These are phyloP conservation scores for Phoeniculus purpureus DNA, from an alignment of 2,797 vertebrate genomes.

Conservation along the genomic window DNA sequence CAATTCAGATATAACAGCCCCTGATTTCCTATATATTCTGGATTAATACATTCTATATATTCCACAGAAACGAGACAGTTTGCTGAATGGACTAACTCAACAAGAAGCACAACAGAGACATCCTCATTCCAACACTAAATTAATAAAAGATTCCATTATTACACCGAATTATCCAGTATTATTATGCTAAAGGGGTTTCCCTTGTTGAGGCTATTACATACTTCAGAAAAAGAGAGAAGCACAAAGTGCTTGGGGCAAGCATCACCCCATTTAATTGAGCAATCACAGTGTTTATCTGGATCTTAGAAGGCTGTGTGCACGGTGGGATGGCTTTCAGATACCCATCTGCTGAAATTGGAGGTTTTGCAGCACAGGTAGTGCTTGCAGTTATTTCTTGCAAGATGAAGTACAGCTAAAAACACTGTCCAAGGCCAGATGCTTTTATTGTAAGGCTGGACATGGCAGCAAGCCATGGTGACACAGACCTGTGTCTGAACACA, in stretches of 20 bases:
- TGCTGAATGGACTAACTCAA: no score
- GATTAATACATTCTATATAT: no score
- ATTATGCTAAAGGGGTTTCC: not conserved
- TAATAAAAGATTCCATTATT: not conserved
- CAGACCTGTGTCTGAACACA: not conserved
- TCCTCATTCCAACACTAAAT: not conserved
- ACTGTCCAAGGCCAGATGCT: not conserved
- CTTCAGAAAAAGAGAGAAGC: not conserved
- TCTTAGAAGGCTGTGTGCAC: no score
- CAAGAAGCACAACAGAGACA: no score
- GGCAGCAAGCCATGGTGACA: not conserved
- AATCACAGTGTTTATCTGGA: not conserved
- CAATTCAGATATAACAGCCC: no score
- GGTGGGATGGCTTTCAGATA: no score
- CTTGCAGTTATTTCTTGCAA: no score
- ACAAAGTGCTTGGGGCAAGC: not conserved
- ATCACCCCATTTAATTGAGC: not conserved
- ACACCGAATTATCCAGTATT: not conserved
- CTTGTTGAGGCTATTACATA: not conserved
- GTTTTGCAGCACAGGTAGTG: no score
- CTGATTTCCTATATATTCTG: no score
- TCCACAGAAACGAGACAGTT: no score
- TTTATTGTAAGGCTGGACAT: rapidly evolving
- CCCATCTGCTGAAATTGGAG: no score
- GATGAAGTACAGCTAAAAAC: not conserved